Conservation (phyloP, 2,888 invertebrate genomes). For the Adelognathus sp. region DNA sequence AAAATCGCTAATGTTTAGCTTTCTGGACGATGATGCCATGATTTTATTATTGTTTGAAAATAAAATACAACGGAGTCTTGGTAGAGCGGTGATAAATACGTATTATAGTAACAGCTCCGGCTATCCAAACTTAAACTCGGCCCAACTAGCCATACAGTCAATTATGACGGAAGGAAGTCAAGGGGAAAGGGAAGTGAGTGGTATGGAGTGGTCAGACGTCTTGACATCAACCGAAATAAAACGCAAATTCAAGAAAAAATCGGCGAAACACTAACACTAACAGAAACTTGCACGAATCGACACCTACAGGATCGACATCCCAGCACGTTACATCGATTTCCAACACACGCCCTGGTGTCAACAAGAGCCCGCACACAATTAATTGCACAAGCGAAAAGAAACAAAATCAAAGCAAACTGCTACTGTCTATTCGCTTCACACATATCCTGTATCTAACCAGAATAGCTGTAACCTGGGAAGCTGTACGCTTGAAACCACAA, state of each 20-base stretch:
- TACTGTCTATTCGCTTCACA: neutral
- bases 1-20: neutral
- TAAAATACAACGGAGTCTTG: too few species aligned
- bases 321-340: too few species aligned
- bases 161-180: neutral
- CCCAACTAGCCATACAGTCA: neutral
- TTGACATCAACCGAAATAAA: neutral
- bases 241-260: neutral
- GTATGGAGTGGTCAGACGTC: neutral
- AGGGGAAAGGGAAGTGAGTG: neutral
- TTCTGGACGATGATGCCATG: neutral
- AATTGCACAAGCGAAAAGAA: neutral
- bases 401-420: neutral
- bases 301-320: neutral
- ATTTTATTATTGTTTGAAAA: neutral
- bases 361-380: neutral
- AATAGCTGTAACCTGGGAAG: neutral
- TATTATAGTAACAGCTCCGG: neutral
- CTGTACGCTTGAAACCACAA: neutral
- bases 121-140: neutral
- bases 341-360: neutral
- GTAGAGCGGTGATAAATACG: conserved; percentile 42
- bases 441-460: neutral
- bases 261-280: neutral
- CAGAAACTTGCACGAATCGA: neutral